phyloP scores from a whole-genome alignment of 2,797 vertebrate species.

The Danio jaintianensis region DNA sequence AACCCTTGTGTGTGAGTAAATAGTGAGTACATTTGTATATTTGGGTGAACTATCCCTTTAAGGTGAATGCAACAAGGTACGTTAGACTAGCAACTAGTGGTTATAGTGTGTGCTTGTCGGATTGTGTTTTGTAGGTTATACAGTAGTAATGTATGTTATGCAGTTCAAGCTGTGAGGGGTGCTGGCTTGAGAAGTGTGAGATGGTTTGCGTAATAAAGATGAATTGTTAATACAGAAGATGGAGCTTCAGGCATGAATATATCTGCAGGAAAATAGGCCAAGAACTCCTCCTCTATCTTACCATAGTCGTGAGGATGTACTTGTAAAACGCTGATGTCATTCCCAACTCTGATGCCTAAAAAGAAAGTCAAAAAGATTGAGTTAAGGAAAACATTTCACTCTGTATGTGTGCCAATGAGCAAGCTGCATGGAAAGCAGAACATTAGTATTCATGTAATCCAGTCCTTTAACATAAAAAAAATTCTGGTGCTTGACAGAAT shows the following conservation, averaged over 20 bases:
- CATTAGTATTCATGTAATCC: not conserved
- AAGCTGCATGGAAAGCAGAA: slow-evolving; percentile 6
- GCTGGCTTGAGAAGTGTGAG: slow-evolving; percentile 21
- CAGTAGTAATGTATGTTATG: slow-evolving; percentile 14
- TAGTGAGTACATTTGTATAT: too few relatives aligned
- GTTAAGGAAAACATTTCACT: slow-evolving; percentile 55
- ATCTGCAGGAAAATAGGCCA: slow-evolving; percentile 62
- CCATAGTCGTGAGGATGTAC: slow-evolving; percentile 80
- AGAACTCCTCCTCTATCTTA: slow-evolving; percentile 67
- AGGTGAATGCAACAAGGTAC: not conserved
- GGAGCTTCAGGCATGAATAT: slow-evolving; percentile 36
- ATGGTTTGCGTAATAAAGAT: slow-evolving; percentile 38
- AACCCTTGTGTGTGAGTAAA: too few relatives aligned
- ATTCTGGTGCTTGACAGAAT: too few relatives aligned
- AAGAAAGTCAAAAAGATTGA: slow-evolving; percentile 6
- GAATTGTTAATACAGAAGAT: slow-evolving; percentile 46
- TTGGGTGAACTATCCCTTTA: not conserved
- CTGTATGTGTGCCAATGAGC: slow-evolving; percentile 45
- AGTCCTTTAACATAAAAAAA: slow-evolving; percentile 16
- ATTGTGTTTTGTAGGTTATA: slow-evolving; percentile 19
- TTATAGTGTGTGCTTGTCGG: not conserved
- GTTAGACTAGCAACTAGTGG: not conserved
- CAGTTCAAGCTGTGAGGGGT: slow-evolving; percentile 1
- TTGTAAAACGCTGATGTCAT: slow-evolving; percentile 82
- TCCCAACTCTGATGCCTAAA: slow-evolving; percentile 73